Conservation (phyloP, 2,113 vertebrate species). For the Pseudorhombus dupliciocellatus region DNA sequence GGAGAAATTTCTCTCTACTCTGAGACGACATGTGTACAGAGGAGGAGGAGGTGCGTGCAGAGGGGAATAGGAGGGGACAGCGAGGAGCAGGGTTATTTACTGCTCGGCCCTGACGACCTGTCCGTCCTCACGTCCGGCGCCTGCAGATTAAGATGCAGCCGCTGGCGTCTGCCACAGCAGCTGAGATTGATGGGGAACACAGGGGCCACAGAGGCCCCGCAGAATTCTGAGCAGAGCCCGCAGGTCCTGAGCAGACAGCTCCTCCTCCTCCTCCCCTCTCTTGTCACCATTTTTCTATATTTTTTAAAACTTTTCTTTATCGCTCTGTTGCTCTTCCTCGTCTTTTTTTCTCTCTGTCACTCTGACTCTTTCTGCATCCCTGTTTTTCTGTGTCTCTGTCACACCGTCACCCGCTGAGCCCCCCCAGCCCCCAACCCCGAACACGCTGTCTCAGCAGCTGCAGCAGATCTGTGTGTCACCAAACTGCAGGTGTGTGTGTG, state of each 20-base stretch:
- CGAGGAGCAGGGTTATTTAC: conserved; percentile 76
- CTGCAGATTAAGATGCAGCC: conserved; percentile 78
- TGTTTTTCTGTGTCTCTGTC: conserved; percentile 61
- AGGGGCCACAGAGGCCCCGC: conserved; percentile 63
- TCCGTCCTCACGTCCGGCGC: conserved; percentile 78
- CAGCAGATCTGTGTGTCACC: conserved; percentile 65
- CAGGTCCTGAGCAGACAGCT: conserved; percentile 37
- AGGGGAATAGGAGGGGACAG: conserved; percentile 57
- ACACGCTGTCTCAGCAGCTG: conserved; percentile 74
- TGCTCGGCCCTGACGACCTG: conserved; percentile 71
- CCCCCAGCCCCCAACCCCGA: neutral
- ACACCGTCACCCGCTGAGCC: conserved; percentile 33
- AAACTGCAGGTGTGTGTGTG: conserved; percentile 67
- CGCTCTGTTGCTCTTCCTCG: conserved; percentile 53
- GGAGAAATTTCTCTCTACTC: neutral
- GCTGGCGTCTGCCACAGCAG: conserved; percentile 66
- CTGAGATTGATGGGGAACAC: conserved; percentile 78
- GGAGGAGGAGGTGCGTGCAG: conserved; percentile 27
- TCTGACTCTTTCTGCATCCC: conserved; percentile 51
- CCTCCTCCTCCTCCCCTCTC: conserved; percentile 23
- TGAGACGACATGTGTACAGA: conserved; percentile 23
- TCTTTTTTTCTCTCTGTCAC: conserved; percentile 52
- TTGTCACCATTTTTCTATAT: conserved; percentile 51
- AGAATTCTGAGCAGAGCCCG: conserved; percentile 72
- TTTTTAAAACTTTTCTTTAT: conserved; percentile 49